phyloP scores from a whole-genome alignment of 2,113 vertebrate genomes.

The Puffinus mauretanicus region DNA sequence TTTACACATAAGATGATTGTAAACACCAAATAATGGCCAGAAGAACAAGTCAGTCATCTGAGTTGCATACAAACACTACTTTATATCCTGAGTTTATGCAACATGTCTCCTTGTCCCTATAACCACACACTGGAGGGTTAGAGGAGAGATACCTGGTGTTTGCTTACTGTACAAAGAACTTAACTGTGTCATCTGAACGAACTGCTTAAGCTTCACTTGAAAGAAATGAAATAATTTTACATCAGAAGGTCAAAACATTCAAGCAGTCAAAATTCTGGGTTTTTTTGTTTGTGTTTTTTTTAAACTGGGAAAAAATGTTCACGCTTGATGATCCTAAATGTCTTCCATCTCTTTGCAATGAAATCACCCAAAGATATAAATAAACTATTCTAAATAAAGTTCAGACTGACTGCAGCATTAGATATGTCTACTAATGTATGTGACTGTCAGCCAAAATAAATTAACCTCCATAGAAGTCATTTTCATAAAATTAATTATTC shows the following conservation, averaged over 20 bases:
- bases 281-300: not conserved
- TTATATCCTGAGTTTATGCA: not conserved
- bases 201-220: not conserved
- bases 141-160: not conserved
- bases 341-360: slow-evolving; percentile 53
- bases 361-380: slow-evolving; percentile 76
- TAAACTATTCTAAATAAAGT: slow-evolving; percentile 76
- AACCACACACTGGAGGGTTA: not conserved
- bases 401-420: slow-evolving; percentile 45
- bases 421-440: slow-evolving; percentile 53
- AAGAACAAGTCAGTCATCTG: not conserved
- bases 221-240: not conserved
- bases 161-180: not conserved
- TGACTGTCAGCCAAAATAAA: slow-evolving; percentile 75
- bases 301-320: not conserved
- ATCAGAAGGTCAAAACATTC: not conserved
- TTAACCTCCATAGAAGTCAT: slow-evolving; percentile 71
- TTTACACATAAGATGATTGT: not conserved
- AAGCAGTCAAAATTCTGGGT: not conserved
- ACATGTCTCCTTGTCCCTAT: not conserved
- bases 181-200: not conserved
- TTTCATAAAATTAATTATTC: slow-evolving; percentile 72
- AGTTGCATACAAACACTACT: not conserved
- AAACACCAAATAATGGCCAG: not conserved
- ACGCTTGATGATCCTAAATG: not conserved